These are phyloP conservation scores for Synanthedon vespiformis DNA, from an alignment of 2,888 invertebrate species.

Conservation along the genomic window DNA sequence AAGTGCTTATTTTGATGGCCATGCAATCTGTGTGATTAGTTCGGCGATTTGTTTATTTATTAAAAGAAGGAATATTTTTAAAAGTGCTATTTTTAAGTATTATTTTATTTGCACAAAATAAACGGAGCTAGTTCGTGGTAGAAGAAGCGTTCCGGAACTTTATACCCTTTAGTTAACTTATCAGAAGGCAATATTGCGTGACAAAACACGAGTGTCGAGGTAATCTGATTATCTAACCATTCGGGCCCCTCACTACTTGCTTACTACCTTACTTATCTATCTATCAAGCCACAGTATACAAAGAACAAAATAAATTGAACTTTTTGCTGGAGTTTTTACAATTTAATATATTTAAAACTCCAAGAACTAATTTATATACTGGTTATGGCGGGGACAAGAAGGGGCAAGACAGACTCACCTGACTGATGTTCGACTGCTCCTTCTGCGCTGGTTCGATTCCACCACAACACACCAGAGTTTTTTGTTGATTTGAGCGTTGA, in stretches of 20 bases:
- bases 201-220: slow-evolving; percentile 34
- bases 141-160: neutral
- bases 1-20: too few relatives aligned
- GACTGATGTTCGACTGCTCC: too few relatives aligned
- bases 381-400: too few relatives aligned
- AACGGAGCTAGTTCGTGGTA: neutral
- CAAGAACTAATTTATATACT: too few relatives aligned
- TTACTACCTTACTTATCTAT: slow-evolving; percentile 20
- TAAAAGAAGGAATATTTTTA: too few relatives aligned
- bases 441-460: too few relatives aligned
- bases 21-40: too few relatives aligned
- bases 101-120: neutral
- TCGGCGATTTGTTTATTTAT: too few relatives aligned
- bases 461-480: too few relatives aligned
- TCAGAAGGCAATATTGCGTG: slow-evolving; percentile 44
- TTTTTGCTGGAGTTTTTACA: neutral
- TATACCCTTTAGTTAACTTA: slow-evolving; percentile 15
- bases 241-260: slow-evolving; percentile 21
- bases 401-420: too few relatives aligned
- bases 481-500: too few relatives aligned
- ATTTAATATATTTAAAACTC: too few relatives aligned
- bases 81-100: neutral
- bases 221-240: slow-evolving; percentile 46
- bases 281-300: neutral
- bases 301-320: neutral